These are phyloP conservation scores for Psococerastis gibbosa DNA, from an alignment of 2,888 invertebrate genomes.

Conservation along the genomic window DNA sequence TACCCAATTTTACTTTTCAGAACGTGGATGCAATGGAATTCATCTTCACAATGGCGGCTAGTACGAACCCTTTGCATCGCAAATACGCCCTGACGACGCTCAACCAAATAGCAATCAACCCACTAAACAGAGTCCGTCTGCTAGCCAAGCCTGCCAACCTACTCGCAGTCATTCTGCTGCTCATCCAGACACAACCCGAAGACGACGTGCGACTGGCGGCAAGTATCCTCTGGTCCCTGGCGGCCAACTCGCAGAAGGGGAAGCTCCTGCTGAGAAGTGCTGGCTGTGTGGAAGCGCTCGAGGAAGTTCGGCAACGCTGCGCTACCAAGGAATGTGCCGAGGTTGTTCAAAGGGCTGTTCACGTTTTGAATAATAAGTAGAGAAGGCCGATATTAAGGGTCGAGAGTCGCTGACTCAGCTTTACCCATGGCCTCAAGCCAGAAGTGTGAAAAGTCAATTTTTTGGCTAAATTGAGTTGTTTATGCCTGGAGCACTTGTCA, in stretches of 20 bases:
- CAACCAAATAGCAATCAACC: neutral
- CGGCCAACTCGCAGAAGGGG: neutral
- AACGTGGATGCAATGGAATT: neutral
- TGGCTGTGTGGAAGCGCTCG: neutral
- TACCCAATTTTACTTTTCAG: conserved; percentile 2
- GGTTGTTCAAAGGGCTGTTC: no score
- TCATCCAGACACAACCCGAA: neutral
- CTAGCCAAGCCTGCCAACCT: neutral
- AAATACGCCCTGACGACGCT: neutral
- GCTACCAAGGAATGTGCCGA: no score
- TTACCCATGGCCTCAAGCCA: no score
- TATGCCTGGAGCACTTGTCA: no score
- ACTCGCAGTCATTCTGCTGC: neutral
- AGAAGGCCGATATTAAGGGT: no score
- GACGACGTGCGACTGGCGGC: neutral
- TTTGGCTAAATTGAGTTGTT: no score
- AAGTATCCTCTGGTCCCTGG: neutral
- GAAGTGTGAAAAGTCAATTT: no score
- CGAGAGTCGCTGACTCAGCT: no score
- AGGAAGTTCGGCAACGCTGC: no score
- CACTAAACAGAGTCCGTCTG: neutral
- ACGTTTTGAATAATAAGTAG: no score
- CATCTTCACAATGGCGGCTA: neutral
- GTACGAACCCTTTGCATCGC: neutral
- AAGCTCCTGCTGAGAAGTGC: neutral